These are phyloP conservation scores for Lordiphosa collinella DNA, from an alignment of 1,140 invertebrate species.

Conservation along the genomic window DNA sequence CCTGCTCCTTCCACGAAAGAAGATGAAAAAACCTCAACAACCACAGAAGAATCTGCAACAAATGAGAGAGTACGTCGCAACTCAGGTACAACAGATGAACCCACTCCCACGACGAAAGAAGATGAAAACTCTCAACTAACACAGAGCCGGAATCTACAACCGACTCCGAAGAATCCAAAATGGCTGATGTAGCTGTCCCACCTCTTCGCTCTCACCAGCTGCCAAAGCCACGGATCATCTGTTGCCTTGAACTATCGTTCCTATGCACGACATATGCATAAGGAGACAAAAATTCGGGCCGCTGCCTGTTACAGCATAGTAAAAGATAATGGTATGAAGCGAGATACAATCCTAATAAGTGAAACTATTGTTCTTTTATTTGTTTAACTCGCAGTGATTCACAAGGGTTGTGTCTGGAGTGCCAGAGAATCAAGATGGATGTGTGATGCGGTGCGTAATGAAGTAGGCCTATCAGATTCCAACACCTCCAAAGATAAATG, in stretches of 20 bases:
- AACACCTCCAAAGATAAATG: slow-evolving; percentile 28
- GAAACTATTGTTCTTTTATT: neutral
- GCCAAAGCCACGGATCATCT: slow-evolving; percentile 43
- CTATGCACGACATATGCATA: slow-evolving; percentile 12
- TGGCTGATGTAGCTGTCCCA: neutral
- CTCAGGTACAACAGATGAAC: neutral
- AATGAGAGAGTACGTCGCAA: neutral
- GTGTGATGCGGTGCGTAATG: slow-evolving; percentile 35
- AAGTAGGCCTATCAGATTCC: slow-evolving; percentile 5
- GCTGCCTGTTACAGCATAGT: slow-evolving; percentile 57
- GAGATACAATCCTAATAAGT: neutral
- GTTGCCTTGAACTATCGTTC: slow-evolving; percentile 40
- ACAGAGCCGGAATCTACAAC: neutral
- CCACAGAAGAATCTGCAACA: neutral
- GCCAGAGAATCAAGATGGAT: slow-evolving; percentile 23
- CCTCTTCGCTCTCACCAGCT: slow-evolving; percentile 27
- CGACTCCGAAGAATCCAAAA: neutral
- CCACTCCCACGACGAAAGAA: neutral
- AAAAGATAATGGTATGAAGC: slow-evolving; percentile 36
- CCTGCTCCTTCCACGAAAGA: too few relatives aligned
- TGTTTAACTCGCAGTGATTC: slow-evolving; percentile 11
- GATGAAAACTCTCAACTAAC: neutral
- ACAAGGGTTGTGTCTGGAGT: slow-evolving; percentile 55
- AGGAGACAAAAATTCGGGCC: slow-evolving; percentile 3
- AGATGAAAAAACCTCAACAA: too few relatives aligned